Conservation (phyloP, 2,113 vertebrate genomes). For the Protobothrops mucrosquamatus region DNA sequence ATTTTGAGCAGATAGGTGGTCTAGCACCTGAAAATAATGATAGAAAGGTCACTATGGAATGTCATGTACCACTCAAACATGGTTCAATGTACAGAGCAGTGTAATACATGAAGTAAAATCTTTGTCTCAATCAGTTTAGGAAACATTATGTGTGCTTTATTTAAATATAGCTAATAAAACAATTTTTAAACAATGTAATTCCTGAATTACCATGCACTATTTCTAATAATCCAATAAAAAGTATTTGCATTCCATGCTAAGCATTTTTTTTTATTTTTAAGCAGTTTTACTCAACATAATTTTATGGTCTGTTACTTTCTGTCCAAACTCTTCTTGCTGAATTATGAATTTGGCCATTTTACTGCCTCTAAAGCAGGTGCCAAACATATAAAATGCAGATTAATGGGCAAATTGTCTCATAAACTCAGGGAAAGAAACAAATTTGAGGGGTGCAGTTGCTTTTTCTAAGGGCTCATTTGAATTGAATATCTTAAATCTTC, state of each 20-base stretch:
- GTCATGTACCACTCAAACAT: not conserved
- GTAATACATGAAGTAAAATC: not conserved
- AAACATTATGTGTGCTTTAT: not conserved
- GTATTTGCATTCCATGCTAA: not conserved
- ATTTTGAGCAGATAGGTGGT: not conserved
- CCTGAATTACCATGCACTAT: not conserved
- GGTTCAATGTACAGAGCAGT: not conserved
- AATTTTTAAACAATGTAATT: not conserved
- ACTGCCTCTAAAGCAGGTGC: not conserved
- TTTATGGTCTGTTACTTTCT: not conserved
- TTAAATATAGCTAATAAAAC: not conserved
- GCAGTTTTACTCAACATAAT: not conserved
- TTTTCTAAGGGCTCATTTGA: not conserved
- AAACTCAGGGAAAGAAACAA: not conserved
- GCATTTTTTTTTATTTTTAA: not conserved
- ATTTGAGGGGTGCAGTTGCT: not conserved
- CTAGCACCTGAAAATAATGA: not conserved
- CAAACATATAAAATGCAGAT: not conserved
- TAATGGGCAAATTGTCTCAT: not conserved
- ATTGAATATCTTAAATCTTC: not conserved
- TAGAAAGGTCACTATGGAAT: not conserved
- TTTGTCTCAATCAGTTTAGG: not conserved
- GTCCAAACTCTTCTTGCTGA: not conserved
- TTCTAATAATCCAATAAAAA: not conserved
- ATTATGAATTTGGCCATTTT: not conserved